Percentiles rank a stretch among this genome's conserved stretches.
phyloP scores from a whole-genome alignment of 2,797 vertebrate species.

The Lycodopsis pacificus region DNA sequence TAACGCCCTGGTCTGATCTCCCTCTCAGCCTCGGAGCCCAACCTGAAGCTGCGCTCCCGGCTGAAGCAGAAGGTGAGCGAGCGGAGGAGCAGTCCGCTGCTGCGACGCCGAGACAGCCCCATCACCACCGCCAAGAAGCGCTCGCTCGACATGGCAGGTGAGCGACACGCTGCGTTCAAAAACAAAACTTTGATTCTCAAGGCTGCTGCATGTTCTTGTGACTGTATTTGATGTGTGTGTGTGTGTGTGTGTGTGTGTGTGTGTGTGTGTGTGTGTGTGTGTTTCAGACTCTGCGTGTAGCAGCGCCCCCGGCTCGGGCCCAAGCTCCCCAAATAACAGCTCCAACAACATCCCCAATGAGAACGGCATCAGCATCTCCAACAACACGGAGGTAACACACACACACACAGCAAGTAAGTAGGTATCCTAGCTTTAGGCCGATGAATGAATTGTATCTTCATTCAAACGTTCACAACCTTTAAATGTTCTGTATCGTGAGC shows the following conservation, averaged over 20 bases:
- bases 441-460: background rate
- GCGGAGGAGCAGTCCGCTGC: slow-evolving; percentile 92
- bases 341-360: slow-evolving; percentile 92
- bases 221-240: slow-evolving; percentile 14
- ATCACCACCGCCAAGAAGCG: slow-evolving; percentile 93
- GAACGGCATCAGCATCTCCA: slow-evolving; percentile 89
- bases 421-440: background rate
- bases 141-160: slow-evolving; percentile 92
- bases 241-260: background rate
- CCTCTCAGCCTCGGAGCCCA: slow-evolving; percentile 93
- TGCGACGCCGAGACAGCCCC: slow-evolving; percentile 92
- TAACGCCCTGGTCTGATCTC: background rate
- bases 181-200: background rate
- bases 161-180: background rate
- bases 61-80: slow-evolving; percentile 98
- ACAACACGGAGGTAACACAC: slow-evolving; percentile 86
- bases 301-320: slow-evolving; percentile 95
- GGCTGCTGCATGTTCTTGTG: background rate
- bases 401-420: background rate
- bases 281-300: slow-evolving; percentile 93
- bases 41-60: slow-evolving; percentile 94
- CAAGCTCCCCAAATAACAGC: slow-evolving; percentile 97
- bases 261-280: background rate
- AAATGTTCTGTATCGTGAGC: background rate
- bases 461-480: background rate